Evolutionary conservation across 2,888 invertebrate species (phyloP).

Genomic region (Mallateleia sp.): DNA sequence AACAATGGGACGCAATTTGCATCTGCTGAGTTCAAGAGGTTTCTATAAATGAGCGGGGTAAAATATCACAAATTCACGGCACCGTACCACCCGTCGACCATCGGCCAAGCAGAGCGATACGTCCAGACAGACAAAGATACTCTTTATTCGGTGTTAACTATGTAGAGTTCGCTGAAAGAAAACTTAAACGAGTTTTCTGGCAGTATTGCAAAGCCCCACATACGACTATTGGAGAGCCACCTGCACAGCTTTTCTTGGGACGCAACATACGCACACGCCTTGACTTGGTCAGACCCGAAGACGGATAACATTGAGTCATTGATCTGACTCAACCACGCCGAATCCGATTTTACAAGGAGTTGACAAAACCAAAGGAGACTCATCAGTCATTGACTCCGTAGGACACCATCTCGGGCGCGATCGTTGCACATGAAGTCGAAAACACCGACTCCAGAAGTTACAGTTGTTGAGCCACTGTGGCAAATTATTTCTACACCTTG

Average conservation of each 20-base stretch:
- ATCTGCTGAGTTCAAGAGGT: slow-evolving; percentile 52
- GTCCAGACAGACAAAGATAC: slow-evolving; percentile 41
- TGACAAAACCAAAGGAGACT: no score
- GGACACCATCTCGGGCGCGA: no score
- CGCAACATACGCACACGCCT: slow-evolving; percentile 69
- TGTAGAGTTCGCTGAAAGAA: not conserved
- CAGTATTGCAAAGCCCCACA: slow-evolving; percentile 60
- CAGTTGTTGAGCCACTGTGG: no score
- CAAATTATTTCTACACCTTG: no score
- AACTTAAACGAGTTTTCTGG: slow-evolving; percentile 38
- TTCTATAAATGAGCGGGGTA: slow-evolving; percentile 17
- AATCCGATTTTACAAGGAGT: no score
- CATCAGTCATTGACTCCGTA: no score
- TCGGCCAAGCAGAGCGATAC: slow-evolving; percentile 43
- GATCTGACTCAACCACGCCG: no score
- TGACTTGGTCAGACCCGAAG: slow-evolving; percentile 63
- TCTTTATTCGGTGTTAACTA: slow-evolving; percentile 7
- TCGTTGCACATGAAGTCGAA: no score
- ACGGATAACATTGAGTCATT: no score
- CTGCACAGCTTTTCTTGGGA: slow-evolving; percentile 76
- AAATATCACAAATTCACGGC: slow-evolving; percentile 42
- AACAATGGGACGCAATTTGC: slow-evolving; percentile 64
- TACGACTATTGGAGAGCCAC: slow-evolving; percentile 71
- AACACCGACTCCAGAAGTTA: no score
- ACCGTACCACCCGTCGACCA: slow-evolving; percentile 48